Evolutionary conservation across 2,113 vertebrate genomes (phyloP).

Genomic region (Falco punctatus): DNA sequence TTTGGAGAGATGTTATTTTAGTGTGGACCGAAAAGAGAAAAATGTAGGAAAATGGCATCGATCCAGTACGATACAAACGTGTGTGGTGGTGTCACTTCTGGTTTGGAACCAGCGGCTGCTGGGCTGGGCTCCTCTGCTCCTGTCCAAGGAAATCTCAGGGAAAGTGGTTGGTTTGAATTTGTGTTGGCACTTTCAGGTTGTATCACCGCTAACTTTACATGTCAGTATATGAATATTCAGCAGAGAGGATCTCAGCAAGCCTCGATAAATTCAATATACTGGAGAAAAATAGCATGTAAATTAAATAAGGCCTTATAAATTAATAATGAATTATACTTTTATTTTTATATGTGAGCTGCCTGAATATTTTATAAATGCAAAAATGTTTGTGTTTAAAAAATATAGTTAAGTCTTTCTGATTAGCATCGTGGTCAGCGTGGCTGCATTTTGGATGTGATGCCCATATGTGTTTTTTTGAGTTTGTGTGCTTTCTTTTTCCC

Average conservation of each 20-base stretch:
- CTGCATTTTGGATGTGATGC: background rate
- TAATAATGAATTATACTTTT: conserved; percentile 49
- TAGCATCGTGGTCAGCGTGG: background rate
- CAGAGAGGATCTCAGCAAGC: background rate
- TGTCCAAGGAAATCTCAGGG: background rate
- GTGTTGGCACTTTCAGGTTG: background rate
- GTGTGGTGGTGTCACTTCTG: background rate
- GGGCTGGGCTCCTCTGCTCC: background rate
- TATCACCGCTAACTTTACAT: background rate
- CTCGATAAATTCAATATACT: conserved; percentile 41
- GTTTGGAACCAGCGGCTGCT: background rate
- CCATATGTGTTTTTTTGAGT: background rate
- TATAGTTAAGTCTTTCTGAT: background rate
- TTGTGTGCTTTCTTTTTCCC: background rate
- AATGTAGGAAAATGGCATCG: background rate
- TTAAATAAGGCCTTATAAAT: conserved; percentile 45
- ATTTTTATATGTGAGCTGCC: conserved; percentile 14
- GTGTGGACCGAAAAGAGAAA: background rate
- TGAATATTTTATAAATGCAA: conserved; percentile 59
- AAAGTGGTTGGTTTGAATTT: background rate
- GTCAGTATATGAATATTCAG: conserved; percentile 50
- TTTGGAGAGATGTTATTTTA: background rate
- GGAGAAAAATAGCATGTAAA: conserved; percentile 41
- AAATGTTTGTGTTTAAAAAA: conserved; percentile 36
- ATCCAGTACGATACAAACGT: fast-evolving